Conservation (phyloP, 2,888 invertebrate species). For the Acrobasis suavella region DNA sequence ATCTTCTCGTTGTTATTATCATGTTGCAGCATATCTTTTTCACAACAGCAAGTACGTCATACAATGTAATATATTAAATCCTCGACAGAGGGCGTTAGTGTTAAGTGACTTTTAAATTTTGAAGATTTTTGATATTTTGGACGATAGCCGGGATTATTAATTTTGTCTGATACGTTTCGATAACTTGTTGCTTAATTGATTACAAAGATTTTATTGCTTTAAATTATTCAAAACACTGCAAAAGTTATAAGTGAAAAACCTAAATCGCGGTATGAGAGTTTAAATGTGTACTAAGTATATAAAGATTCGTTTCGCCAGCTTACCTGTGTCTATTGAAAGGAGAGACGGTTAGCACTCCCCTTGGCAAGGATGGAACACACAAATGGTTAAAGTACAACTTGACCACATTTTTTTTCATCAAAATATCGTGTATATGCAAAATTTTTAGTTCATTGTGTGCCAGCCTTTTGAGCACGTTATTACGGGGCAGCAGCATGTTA, state of each 20-base stretch:
- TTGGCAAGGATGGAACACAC: slow-evolving; percentile 85
- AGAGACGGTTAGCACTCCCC: slow-evolving; percentile 98
- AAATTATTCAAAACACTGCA: not conserved
- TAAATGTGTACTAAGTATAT: slow-evolving; percentile 36
- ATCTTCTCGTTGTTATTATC: too few species aligned
- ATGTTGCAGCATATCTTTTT: too few species aligned
- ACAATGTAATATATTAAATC: not conserved
- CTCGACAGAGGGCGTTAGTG: slow-evolving; percentile 43
- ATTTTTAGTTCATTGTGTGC: too few species aligned
- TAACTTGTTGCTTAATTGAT: not conserved
- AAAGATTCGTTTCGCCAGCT: not conserved
- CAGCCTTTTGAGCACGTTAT: too few species aligned
- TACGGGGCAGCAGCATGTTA: too few species aligned
- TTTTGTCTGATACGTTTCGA: not conserved
- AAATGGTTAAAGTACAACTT: slow-evolving; percentile 42
- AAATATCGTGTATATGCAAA: not conserved
- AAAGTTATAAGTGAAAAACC: not conserved
- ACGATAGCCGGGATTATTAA: not conserved
- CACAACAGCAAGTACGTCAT: not conserved
- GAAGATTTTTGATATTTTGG: not conserved
- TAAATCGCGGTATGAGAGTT: slow-evolving; percentile 36
- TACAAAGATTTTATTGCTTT: not conserved
- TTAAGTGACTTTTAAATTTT: not conserved
- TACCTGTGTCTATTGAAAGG: slow-evolving; percentile 96
- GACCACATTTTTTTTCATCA: slow-evolving; percentile 39